These are phyloP conservation scores for Drosophila demipolita DNA, from an alignment of 2,888 invertebrate genomes.

Conservation along the genomic window DNA sequence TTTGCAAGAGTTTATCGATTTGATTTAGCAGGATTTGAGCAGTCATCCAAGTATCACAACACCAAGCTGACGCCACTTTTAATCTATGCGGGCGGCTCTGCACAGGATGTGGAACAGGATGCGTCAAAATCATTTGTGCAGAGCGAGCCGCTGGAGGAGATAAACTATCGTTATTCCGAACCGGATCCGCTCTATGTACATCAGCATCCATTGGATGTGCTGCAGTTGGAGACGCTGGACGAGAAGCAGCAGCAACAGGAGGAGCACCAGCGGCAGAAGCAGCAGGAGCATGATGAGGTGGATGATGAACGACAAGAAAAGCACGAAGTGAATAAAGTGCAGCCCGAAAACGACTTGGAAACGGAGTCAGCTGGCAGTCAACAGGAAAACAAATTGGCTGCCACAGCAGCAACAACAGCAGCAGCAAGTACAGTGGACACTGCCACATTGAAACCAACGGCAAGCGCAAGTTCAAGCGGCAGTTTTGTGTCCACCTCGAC, in stretches of 20 bases:
- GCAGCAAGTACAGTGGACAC: conserved; percentile 15
- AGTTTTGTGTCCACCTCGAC: conserved; percentile 74
- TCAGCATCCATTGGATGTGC: conserved; percentile 60
- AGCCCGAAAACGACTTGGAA: conserved; percentile 21
- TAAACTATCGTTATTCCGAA: conserved; percentile 85
- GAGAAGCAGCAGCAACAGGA: conserved; percentile 6
- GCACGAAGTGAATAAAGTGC: conserved; percentile 1
- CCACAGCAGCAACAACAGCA: conserved; percentile 20
- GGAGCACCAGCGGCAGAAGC: background rate
- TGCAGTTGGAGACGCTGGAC: conserved; percentile 36
- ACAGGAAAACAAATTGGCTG: conserved; percentile 35
- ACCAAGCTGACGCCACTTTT: conserved; percentile 71
- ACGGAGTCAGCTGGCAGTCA: conserved; percentile 44
- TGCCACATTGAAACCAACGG: conserved; percentile 9
- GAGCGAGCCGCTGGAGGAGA: conserved; percentile 81
- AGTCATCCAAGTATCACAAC: conserved; percentile 44
- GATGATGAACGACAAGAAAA: conserved; percentile 70
- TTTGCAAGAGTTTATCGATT: background rate
- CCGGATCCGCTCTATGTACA: conserved; percentile 85
- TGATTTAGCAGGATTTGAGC: conserved; percentile 31
- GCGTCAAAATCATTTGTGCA: conserved; percentile 74
- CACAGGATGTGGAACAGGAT: conserved; percentile 32
- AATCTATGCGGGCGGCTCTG: conserved; percentile 63
- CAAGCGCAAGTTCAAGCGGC: conserved; percentile 15
- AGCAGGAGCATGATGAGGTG: background rate